Evolutionary conservation across 2,888 invertebrate genomes (phyloP).

Genomic region (Tetragonisca angustula): DNA sequence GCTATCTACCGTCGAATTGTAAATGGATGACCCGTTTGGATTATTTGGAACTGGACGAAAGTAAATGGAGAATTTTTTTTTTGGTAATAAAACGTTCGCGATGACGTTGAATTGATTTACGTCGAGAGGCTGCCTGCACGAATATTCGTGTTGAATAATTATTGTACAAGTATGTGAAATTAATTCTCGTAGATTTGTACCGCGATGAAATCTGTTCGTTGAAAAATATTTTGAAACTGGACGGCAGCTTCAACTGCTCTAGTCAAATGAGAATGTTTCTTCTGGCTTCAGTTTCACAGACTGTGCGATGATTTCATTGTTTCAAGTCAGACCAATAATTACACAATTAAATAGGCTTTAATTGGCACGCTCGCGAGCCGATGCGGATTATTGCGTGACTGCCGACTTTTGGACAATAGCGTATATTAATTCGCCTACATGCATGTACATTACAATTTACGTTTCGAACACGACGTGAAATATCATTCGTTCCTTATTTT

Average conservation of each 20-base stretch:
- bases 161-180: background rate
- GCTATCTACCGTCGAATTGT: background rate
- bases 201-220: no score
- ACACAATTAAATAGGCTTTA: background rate
- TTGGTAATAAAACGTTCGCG: background rate
- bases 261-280: background rate
- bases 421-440: background rate
- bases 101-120: background rate
- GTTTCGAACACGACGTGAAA: background rate
- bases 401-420: background rate
- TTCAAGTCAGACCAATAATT: background rate
- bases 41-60: background rate
- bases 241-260: background rate
- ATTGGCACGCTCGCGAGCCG: background rate
- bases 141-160: background rate
- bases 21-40: conserved; percentile 7
- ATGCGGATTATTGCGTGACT: background rate
- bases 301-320: background rate
- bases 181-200: background rate
- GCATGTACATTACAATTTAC: background rate
- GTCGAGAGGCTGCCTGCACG: background rate
- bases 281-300: background rate
- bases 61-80: background rate
- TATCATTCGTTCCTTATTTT: background rate
- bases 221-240: no score